Conservation (phyloP, 2,888 invertebrate genomes). For the Gnatocerus cornutus region DNA sequence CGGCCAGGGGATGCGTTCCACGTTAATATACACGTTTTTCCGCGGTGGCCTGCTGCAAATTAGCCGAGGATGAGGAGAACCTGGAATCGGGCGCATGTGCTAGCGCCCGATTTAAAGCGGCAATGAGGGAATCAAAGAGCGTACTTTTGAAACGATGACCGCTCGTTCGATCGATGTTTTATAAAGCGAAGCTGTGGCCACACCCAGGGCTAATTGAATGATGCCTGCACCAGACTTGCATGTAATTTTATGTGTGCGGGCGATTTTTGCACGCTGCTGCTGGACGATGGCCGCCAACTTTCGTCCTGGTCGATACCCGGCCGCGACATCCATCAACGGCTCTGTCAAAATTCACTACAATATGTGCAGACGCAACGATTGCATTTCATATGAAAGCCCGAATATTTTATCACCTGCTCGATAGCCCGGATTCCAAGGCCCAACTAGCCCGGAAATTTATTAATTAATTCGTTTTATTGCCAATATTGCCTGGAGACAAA, state of each 20-base stretch:
- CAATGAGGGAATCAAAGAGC: constrained; percentile 72
- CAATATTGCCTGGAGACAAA: constrained; percentile 5
- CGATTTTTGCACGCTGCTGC: constrained; percentile 41
- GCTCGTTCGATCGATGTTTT: constrained; percentile 73
- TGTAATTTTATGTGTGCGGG: constrained; percentile 54
- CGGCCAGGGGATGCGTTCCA: constrained; percentile 50
- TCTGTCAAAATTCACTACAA: constrained; percentile 61
- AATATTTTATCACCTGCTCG: constrained; percentile 47
- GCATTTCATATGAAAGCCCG: constrained; percentile 41
- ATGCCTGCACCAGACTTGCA: constrained; percentile 70
- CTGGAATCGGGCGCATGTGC: constrained; percentile 64
- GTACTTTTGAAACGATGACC: constrained; percentile 73
- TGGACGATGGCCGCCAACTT: constrained; percentile 35
- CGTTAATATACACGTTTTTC: constrained; percentile 61
- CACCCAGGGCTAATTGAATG: constrained; percentile 72
- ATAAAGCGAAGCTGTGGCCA: constrained; percentile 71
- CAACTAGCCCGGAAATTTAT: constrained; percentile 38
- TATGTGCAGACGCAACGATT: constrained; percentile 48
- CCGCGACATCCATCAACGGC: constrained; percentile 63
- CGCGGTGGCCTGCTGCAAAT: constrained; percentile 61
- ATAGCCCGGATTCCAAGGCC: constrained; percentile 40
- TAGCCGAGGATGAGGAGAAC: constrained; percentile 57
- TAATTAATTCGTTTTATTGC: constrained; percentile 33
- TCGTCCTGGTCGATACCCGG: constrained; percentile 40
- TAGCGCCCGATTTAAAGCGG: constrained; percentile 68